Evolutionary conservation across 2,113 vertebrate genomes (phyloP), one percentile per base, ranked within the genome.

Genomic region (Platycercus adscitus): DNA sequence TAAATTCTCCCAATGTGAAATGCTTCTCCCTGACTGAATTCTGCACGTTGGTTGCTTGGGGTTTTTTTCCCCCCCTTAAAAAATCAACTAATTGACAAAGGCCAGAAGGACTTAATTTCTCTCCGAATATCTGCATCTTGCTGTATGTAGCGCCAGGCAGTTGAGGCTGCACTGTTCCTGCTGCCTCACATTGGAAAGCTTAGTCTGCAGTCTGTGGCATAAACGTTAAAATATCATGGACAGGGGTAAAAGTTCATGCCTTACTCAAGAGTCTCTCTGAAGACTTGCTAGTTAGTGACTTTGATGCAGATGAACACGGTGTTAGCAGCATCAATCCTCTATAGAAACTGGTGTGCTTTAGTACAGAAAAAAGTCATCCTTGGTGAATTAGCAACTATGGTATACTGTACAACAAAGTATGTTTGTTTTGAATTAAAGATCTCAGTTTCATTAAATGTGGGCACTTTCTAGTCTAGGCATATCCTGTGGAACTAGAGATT

Each of bases 31-130:
- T 60, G 28, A 15, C 10, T 50, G n/a, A 71, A 90, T 75, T 58
- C 44, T 3, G 0, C 3, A 8, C 39, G 13, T 35, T 65, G 33
- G 6, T 49, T 71, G 29, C 15, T 21, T 13, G 5, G 2, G 0
- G 0, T 8, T 9, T 1, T 35, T 53, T 53, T 61, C 4, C 2
- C 11, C 5, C 5, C 21, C 13, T 41, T 26, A 73, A 63, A 93
- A 81, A 78, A 41, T 65, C 29, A 70, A 17, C 35, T 11, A 56
- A 56, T 56, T 56, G 55, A 21, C 33, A 21, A n/a, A 56, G 19
- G 31, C 31, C 31, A n/a, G 19, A 56, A 35, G 23, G 9, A 37
- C 55, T 56, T 49, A 1, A 65, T 58, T 37, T 41, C 23, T 73
- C 49, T 68, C 53, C 19, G 41, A 68, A 11, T 64, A 33, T 35